Percentiles rank a stretch among this genome's conserved stretches.
phyloP scores from a whole-genome alignment of 2,113 vertebrate species.

The Cairina moschata region DNA sequence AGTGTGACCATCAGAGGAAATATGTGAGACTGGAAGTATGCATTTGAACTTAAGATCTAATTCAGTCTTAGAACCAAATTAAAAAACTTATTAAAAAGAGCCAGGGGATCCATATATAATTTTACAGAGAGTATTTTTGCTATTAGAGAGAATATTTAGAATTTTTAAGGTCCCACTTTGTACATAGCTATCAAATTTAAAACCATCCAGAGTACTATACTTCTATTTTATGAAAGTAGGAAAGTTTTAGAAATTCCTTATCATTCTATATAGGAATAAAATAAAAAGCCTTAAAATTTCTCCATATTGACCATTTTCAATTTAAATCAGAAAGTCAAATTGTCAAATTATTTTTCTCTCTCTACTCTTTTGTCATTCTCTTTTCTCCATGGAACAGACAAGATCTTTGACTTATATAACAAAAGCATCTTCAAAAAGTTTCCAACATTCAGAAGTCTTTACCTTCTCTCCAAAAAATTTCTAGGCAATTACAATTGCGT shows the following conservation, averaged over 20 bases:
- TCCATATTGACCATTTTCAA: background rate
- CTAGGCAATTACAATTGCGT: background rate
- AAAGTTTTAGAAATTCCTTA: background rate
- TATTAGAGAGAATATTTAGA: background rate
- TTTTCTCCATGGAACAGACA: background rate
- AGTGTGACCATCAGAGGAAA: background rate
- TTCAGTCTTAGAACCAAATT: background rate
- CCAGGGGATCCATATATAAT: background rate
- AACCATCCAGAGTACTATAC: background rate
- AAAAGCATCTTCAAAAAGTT: background rate
- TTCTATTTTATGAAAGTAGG: background rate
- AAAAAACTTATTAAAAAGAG: background rate
- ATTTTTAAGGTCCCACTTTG: background rate
- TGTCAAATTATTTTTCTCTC: too few relatives aligned
- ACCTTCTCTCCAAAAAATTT: background rate
- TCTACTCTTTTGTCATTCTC: background rate
- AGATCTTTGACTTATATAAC: background rate
- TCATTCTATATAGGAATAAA: background rate
- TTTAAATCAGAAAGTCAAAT: background rate
- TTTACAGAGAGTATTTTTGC: background rate
- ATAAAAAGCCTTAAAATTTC: background rate
- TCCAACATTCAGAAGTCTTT: background rate
- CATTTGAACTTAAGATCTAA: background rate
- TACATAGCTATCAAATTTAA: background rate
- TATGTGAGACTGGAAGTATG: background rate